These are phyloP conservation scores for Dissostichus mawsoni DNA, from an alignment of 2,113 vertebrate genomes.

Conservation along the genomic window DNA sequence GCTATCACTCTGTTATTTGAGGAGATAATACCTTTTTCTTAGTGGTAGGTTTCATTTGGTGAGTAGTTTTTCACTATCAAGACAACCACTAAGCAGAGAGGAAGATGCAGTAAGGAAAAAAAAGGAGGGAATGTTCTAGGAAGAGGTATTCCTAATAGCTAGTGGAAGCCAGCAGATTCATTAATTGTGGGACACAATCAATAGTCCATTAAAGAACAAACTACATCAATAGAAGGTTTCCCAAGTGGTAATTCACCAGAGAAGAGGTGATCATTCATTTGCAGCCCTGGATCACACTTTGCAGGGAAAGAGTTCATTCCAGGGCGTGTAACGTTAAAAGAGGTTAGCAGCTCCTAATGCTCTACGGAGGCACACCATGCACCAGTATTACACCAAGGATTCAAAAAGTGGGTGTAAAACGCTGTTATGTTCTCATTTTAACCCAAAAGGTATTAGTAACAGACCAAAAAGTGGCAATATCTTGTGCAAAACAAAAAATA, in stretches of 20 bases:
- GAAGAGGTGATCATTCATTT: constrained; percentile 7
- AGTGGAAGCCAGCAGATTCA: constrained; percentile 20
- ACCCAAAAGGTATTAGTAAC: neutral
- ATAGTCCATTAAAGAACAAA: constrained; percentile 38
- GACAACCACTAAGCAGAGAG: neutral
- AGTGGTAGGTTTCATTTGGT: neutral
- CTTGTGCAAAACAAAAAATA: neutral
- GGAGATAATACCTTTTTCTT: neutral
- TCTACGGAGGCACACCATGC: neutral
- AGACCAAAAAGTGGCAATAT: neutral
- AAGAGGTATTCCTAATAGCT: constrained; percentile 31
- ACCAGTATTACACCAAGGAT: constrained; percentile 2
- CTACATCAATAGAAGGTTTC: neutral
- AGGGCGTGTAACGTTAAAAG: constrained; percentile 5
- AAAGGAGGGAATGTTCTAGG: neutral
- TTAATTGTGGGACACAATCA: constrained; percentile 30
- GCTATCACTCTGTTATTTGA: neutral
- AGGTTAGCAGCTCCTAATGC: neutral
- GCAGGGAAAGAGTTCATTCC: neutral
- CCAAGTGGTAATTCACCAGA: neutral
- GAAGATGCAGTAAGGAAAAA: neutral
- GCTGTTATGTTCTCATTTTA: neutral
- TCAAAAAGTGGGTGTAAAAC: neutral
- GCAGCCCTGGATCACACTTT: neutral
- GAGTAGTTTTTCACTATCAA: neutral